Percentiles rank a stretch among this genome's conserved stretches.
phyloP scores from a whole-genome alignment of 2,113 vertebrate species.

The Sitta europaea region DNA sequence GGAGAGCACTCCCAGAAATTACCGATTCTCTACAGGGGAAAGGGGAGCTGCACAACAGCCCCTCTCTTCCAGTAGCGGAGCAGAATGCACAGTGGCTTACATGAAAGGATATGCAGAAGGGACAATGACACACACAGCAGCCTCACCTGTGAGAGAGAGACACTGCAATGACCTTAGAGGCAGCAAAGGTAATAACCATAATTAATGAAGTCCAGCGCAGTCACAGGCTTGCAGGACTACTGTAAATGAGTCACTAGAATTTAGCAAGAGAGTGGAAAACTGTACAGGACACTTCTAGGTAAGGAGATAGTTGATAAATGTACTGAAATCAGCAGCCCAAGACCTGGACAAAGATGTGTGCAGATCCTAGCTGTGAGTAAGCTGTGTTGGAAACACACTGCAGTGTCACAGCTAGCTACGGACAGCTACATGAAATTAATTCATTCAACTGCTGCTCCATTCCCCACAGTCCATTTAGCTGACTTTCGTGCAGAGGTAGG shows the following conservation, averaged over 20 bases:
- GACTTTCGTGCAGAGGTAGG: background rate
- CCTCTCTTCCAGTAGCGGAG: background rate
- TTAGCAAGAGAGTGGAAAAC: background rate
- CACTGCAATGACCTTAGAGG: background rate
- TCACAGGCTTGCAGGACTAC: background rate
- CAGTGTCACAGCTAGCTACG: conserved; percentile 6
- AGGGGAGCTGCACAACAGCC: background rate
- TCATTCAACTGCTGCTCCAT: conserved; percentile 20
- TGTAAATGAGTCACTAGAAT: background rate
- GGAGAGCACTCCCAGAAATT: background rate
- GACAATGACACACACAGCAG: background rate
- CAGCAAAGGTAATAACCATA: background rate
- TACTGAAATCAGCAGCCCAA: background rate
- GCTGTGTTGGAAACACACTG: background rate
- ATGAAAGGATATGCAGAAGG: background rate
- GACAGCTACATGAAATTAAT: conserved; percentile 59
- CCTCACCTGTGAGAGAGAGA: background rate
- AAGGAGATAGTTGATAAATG: background rate
- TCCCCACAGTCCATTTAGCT: conserved; percentile 53
- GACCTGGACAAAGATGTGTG: background rate
- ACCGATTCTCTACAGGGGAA: background rate
- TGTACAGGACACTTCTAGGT: background rate
- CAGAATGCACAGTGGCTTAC: background rate
- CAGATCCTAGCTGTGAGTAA: background rate
- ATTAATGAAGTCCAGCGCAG: background rate